These are phyloP conservation scores for Steinernema hermaphroditum DNA, from an alignment of 2,888 invertebrate genomes.

Conservation along the genomic window DNA sequence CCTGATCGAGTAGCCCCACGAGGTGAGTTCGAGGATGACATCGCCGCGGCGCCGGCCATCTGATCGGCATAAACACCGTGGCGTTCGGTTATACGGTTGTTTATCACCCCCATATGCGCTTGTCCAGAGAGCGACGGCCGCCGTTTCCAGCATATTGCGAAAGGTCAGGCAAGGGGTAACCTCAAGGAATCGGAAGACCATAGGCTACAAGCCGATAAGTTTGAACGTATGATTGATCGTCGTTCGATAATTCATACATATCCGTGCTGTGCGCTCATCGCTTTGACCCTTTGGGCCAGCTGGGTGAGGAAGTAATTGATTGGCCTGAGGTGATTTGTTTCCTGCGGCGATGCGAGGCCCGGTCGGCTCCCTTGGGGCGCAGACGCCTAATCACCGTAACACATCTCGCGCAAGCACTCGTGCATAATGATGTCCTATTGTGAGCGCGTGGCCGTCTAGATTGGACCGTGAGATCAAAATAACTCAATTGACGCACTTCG, in stretches of 20 bases:
- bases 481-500: constrained; percentile 24
- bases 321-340: constrained; percentile 30
- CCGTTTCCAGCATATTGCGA: neutral
- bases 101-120: neutral
- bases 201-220: too few relatives aligned
- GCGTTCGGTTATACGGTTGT: neutral
- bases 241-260: too few relatives aligned
- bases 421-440: constrained; percentile 31
- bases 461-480: constrained; percentile 30
- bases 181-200: too few relatives aligned
- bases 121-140: neutral
- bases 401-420: constrained; percentile 27
- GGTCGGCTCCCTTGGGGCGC: neutral
- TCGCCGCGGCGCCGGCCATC: neutral
- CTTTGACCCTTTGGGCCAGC: neutral
- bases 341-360: neutral
- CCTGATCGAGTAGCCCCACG: neutral
- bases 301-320: constrained; percentile 25
- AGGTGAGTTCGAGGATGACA: neutral
- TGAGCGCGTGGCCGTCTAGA: constrained; percentile 6
- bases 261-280: neutral
- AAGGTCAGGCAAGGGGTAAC: neutral
- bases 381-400: constrained; percentile 28
- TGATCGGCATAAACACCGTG: neutral
- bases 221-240: too few relatives aligned